phyloP scores from a whole-genome alignment of 2,888 invertebrate genomes.

The Anthoptus insignis region DNA sequence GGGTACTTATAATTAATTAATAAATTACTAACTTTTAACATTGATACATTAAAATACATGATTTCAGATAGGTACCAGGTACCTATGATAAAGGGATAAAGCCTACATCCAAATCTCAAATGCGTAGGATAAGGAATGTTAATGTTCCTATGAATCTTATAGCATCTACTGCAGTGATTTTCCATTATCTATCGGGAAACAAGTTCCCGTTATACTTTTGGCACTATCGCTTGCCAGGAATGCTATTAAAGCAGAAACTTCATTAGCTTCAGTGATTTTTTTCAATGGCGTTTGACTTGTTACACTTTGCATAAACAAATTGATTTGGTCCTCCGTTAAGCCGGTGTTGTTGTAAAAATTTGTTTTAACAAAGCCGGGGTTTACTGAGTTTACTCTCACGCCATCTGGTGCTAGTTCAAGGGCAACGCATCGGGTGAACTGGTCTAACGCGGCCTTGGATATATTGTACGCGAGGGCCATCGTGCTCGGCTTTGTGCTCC shows the following conservation, averaged over 20 bases:
- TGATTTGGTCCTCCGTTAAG: constrained; percentile 89
- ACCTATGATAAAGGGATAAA: no score
- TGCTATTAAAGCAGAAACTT: constrained; percentile 95
- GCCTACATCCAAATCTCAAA: no score
- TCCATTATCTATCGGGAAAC: constrained; percentile 72
- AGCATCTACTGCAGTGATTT: constrained; percentile 52
- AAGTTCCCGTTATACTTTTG: constrained; percentile 95
- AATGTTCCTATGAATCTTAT: not conserved
- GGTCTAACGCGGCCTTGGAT: constrained; percentile 97
- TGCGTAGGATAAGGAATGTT: no score
- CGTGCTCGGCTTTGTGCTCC: constrained; percentile 89
- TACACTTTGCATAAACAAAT: constrained; percentile 88
- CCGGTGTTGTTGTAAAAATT: constrained; percentile 92
- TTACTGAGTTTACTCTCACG: constrained; percentile 96
- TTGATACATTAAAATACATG: no score
- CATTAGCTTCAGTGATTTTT: constrained; percentile 92
- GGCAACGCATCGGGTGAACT: constrained; percentile 96
- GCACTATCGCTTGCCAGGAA: constrained; percentile 96
- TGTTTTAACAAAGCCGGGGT: constrained; percentile 97
- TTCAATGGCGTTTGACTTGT: constrained; percentile 95
- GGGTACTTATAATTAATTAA: no score
- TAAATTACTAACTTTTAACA: no score
- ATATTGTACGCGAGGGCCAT: constrained; percentile 95
- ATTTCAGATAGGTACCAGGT: no score
- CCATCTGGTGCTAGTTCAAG: constrained; percentile 93